Evolutionary conservation across 2,888 invertebrate genomes (phyloP).

Genomic region (Apotomis capreana): DNA sequence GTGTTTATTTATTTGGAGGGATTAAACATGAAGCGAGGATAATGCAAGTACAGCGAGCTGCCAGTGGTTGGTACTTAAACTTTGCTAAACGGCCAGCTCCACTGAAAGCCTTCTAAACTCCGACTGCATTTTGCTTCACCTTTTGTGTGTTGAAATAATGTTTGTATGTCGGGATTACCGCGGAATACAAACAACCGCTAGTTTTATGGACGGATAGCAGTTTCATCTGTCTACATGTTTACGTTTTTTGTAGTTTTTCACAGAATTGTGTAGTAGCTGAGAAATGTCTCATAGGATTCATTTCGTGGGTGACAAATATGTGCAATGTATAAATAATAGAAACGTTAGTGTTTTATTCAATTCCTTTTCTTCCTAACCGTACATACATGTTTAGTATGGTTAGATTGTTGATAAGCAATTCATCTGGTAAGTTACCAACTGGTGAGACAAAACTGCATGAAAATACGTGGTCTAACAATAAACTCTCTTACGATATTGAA

Average conservation of each 20-base stretch:
- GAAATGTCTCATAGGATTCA: not conserved
- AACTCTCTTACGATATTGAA: too few relatives aligned
- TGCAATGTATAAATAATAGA: too few relatives aligned
- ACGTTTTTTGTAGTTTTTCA: not conserved
- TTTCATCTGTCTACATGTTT: slow-evolving; percentile 8
- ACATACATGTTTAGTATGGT: too few relatives aligned
- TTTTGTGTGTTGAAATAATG: slow-evolving; percentile 66
- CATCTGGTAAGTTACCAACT: too few relatives aligned
- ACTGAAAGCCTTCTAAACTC: slow-evolving; percentile 72
- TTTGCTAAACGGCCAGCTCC: slow-evolving; percentile 73
- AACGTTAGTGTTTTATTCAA: too few relatives aligned
- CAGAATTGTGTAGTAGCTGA: not conserved
- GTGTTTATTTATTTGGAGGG: slow-evolving; percentile 75
- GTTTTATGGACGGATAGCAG: slow-evolving; percentile 18
- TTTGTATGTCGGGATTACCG: slow-evolving; percentile 48
- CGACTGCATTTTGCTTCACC: slow-evolving; percentile 61
- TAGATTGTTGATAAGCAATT: too few relatives aligned
- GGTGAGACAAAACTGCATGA: too few relatives aligned
- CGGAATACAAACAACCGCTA: slow-evolving; percentile 22
- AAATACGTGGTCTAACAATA: too few relatives aligned
- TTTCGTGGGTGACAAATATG: not conserved
- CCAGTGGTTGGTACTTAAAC: slow-evolving; percentile 70
- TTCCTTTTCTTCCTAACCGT: too few relatives aligned
- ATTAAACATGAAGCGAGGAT: slow-evolving; percentile 68
- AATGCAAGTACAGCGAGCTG: slow-evolving; percentile 54